phyloP scores from a whole-genome alignment of 2,113 vertebrate genomes.

The Sorex fumeus region DNA sequence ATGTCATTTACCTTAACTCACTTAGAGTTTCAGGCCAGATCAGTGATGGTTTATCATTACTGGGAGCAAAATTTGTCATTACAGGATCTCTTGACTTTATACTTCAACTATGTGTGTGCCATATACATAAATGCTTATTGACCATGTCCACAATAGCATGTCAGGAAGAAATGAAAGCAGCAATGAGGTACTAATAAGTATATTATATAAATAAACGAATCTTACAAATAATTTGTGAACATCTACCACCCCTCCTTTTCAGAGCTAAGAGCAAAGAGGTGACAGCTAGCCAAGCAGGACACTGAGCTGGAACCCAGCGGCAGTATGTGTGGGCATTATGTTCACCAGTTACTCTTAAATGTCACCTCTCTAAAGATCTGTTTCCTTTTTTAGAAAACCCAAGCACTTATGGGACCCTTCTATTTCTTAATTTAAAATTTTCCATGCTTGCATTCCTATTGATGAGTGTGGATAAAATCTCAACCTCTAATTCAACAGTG shows the following conservation, averaged over 20 bases:
- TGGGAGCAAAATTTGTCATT: slow-evolving; percentile 11
- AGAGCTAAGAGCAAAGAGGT: not conserved
- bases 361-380: slow-evolving; percentile 7
- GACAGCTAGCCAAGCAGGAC: not conserved
- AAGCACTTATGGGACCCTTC: not conserved
- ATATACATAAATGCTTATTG: not conserved
- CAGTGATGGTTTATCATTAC: not conserved
- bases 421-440: not conserved
- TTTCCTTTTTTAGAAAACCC: slow-evolving; percentile 34
- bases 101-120: not conserved
- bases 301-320: not conserved
- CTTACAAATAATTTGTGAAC: not conserved
- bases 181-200: not conserved
- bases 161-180: not conserved
- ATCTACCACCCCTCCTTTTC: not conserved
- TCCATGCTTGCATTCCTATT: not conserved
- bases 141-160: not conserved
- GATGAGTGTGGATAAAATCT: slow-evolving; percentile 39
- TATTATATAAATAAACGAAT: slow-evolving; percentile 11
- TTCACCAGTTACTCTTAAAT: slow-evolving; percentile 31
- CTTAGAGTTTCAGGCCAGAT: not conserved
- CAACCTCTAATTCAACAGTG: not conserved
- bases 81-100: not conserved
- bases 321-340: not conserved
- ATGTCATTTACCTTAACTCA: not conserved